phyloP scores from a whole-genome alignment of 2,113 vertebrate genomes.

The Prunella himalayana region DNA sequence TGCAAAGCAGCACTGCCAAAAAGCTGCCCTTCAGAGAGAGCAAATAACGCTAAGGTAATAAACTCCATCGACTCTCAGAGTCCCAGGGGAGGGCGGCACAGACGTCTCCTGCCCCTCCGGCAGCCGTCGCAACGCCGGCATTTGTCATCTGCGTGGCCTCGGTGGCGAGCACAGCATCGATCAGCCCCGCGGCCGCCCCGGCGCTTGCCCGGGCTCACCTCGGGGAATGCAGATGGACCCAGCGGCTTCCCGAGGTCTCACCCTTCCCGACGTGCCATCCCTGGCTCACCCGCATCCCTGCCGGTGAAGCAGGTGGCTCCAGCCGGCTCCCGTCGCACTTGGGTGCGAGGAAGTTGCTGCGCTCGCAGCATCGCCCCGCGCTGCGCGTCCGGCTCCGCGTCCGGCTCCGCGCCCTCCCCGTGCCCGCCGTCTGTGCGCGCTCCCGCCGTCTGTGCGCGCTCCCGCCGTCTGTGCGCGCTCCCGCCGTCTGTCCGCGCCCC shows the following conservation, averaged over 20 bases:
- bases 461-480: neutral
- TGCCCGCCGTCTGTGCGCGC: neutral
- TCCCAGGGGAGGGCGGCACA: neutral
- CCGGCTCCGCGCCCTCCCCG: neutral
- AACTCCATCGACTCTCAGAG: neutral
- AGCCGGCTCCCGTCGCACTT: neutral
- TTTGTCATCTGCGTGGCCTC: neutral
- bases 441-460: neutral
- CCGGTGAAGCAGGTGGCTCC: neutral
- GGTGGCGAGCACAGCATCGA: neutral
- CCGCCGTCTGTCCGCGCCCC: too few species aligned
- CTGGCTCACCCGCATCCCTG: neutral
- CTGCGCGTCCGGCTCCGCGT: rapidly evolving
- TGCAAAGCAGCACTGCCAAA: neutral
- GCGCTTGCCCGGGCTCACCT: neutral
- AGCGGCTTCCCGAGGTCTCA: neutral
- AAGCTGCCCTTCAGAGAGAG: constrained; percentile 8
- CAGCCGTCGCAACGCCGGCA: neutral
- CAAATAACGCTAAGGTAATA: constrained; percentile 9
- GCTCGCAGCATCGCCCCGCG: neutral
- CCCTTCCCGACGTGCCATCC: neutral
- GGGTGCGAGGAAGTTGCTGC: neutral
- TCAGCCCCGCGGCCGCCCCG: neutral
- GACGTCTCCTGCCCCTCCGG: neutral
- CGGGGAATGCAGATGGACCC: neutral